These are phyloP conservation scores for Rhynchophorus ferrugineus DNA, from an alignment of 1,140 invertebrate species.

Conservation along the genomic window DNA sequence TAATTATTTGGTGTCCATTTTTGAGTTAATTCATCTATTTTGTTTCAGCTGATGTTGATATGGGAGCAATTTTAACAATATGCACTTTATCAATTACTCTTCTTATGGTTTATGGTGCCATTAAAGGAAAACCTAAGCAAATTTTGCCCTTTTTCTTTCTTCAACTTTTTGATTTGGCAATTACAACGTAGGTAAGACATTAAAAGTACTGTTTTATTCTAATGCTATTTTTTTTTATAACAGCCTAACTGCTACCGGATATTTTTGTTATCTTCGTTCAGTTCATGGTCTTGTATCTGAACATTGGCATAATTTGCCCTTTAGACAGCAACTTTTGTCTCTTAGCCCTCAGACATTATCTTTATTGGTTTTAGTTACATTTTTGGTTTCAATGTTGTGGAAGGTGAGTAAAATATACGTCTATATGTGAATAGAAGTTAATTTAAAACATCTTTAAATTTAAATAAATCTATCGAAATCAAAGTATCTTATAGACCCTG, in stretches of 20 bases:
- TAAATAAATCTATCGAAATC: no score
- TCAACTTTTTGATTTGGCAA: conserved; percentile 82
- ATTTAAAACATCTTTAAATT: no score
- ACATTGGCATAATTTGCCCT: conserved; percentile 59
- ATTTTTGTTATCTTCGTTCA: conserved; percentile 75
- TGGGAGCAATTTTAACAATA: conserved; percentile 67
- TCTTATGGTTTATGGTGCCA: conserved; percentile 74
- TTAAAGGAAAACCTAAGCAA: conserved; percentile 71
- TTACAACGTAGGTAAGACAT: conserved; percentile 60
- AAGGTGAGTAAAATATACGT: conserved; percentile 50
- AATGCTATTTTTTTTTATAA: conserved; percentile 22
- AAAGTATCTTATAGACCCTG: no score
- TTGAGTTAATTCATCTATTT: background rate
- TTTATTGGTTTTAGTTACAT: conserved; percentile 60
- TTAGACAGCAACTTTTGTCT: conserved; percentile 59
- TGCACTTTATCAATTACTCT: conserved; percentile 72
- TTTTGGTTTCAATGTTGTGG: conserved; percentile 63
- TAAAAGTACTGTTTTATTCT: conserved; percentile 1
- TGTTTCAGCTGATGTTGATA: conserved; percentile 64
- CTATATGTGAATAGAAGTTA: background rate
- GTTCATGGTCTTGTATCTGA: conserved; percentile 63
- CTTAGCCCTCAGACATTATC: conserved; percentile 63
- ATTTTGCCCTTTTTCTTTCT: conserved; percentile 82
- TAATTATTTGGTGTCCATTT: background rate
- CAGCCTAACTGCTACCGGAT: conserved; percentile 73